phyloP scores from a whole-genome alignment of 2,797 vertebrate genomes.

The Alectoris magna region DNA sequence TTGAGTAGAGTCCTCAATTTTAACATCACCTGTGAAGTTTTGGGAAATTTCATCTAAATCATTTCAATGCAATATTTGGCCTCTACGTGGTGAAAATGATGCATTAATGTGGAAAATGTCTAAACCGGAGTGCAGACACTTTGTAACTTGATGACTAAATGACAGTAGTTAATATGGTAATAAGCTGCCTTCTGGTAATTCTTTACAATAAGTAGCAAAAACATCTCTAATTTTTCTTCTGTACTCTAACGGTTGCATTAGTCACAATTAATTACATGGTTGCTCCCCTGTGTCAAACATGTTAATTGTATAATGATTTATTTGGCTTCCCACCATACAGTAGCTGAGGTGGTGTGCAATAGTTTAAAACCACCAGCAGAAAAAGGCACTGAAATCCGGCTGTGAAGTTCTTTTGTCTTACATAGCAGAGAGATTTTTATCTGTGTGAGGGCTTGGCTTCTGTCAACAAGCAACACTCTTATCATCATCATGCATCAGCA shows the following conservation, averaged over 20 bases:
- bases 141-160: slow-evolving; percentile 36
- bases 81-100: not conserved
- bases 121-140: slow-evolving; percentile 5
- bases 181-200: slow-evolving; percentile 36
- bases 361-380: not conserved
- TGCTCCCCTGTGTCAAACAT: not conserved
- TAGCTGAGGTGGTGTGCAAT: not conserved
- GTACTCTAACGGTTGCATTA: slow-evolving; percentile 38
- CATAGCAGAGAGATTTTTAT: not conserved
- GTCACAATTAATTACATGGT: slow-evolving; percentile 36
- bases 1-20: not conserved
- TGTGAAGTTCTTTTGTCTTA: not conserved
- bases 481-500: no score
- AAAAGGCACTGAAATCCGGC: not conserved
- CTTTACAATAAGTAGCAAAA: slow-evolving; percentile 41
- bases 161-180: slow-evolving; percentile 35
- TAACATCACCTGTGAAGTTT: not conserved
- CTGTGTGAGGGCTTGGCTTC: not conserved
- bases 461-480: not conserved
- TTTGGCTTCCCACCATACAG: not conserved
- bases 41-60: not conserved
- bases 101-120: not conserved
- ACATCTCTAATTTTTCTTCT: slow-evolving; percentile 40
- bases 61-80: not conserved
- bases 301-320: slow-evolving; percentile 23